Evolutionary conservation across 1,140 invertebrate genomes (phyloP).

Genomic region (Brachionus koreanus): DNA sequence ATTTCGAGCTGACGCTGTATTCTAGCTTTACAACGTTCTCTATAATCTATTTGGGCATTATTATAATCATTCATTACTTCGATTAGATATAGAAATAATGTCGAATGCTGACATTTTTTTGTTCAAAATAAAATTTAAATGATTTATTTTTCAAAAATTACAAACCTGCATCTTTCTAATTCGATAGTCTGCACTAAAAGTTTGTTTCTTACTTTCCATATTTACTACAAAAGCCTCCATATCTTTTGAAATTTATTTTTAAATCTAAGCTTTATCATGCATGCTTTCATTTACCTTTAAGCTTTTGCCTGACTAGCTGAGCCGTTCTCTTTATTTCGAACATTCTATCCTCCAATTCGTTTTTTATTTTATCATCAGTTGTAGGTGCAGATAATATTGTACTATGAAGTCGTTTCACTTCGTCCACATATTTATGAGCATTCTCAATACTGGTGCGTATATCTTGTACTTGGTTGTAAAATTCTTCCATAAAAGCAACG

Average conservation of each 20-base stretch:
- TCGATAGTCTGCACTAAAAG: neutral
- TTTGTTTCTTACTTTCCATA: slow-evolving; percentile 1
- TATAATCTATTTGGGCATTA: slow-evolving; percentile 52
- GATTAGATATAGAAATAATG: slow-evolving; percentile 57
- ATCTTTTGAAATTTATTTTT: neutral
- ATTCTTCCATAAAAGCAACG: slow-evolving; percentile 39
- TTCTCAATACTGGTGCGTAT: slow-evolving; percentile 98
- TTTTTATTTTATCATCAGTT: slow-evolving; percentile 98
- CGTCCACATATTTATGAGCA: slow-evolving; percentile 95
- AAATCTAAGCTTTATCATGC: neutral
- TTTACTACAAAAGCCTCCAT: neutral
- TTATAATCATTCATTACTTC: slow-evolving; percentile 56
- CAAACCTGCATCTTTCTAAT: slow-evolving; percentile 20
- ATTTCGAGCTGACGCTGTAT: slow-evolving; percentile 56
- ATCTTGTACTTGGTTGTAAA: slow-evolving; percentile 75
- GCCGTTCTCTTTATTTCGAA: slow-evolving; percentile 99
- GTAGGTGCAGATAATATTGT: slow-evolving; percentile 94
- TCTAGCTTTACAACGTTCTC: slow-evolving; percentile 53
- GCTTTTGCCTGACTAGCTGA: slow-evolving; percentile 97
- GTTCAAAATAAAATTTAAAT: neutral
- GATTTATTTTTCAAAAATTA: neutral
- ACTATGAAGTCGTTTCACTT: slow-evolving; percentile 99
- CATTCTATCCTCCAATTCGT: slow-evolving; percentile 98
- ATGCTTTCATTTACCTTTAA: slow-evolving; percentile 79
- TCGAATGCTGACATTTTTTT: slow-evolving; percentile 52